phyloP scores from a whole-genome alignment of 2,113 vertebrate species.

The Platysteira castanea region DNA sequence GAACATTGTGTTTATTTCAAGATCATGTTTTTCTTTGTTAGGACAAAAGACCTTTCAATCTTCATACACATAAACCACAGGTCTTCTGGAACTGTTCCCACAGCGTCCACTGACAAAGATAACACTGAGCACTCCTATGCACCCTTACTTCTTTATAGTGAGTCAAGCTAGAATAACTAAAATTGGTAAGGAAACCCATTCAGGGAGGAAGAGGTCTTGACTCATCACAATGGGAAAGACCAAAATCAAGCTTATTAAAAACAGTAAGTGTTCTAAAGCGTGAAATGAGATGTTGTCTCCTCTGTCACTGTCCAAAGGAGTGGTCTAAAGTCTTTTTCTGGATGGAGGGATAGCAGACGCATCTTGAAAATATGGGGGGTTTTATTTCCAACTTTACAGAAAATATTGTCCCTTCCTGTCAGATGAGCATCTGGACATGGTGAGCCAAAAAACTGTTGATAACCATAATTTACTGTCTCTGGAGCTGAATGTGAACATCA shows the following conservation, averaged over 20 bases:
- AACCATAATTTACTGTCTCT: not conserved
- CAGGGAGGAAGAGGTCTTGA: not conserved
- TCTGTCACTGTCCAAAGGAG: not conserved
- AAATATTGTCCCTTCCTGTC: not conserved
- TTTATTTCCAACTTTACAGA: not conserved
- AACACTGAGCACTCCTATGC: not conserved
- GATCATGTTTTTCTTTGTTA: not conserved
- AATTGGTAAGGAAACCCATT: not conserved
- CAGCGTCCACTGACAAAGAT: fast-evolving
- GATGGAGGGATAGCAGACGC: not conserved
- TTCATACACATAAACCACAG: not conserved
- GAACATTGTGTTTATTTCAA: not conserved
- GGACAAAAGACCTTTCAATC: not conserved
- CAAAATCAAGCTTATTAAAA: not conserved
- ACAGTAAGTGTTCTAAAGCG: not conserved
- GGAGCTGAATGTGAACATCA: not conserved
- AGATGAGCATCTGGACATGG: not conserved
- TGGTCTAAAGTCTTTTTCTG: not conserved
- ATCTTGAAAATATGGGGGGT: not conserved
- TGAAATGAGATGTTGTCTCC: not conserved
- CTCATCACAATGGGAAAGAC: not conserved
- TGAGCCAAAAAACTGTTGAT: not conserved
- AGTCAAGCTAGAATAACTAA: not conserved
- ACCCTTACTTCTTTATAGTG: not conserved
- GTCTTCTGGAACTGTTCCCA: not conserved